These are phyloP conservation scores for Orthonychiurus folsomi DNA, from an alignment of 2,888 invertebrate genomes.

Conservation along the genomic window DNA sequence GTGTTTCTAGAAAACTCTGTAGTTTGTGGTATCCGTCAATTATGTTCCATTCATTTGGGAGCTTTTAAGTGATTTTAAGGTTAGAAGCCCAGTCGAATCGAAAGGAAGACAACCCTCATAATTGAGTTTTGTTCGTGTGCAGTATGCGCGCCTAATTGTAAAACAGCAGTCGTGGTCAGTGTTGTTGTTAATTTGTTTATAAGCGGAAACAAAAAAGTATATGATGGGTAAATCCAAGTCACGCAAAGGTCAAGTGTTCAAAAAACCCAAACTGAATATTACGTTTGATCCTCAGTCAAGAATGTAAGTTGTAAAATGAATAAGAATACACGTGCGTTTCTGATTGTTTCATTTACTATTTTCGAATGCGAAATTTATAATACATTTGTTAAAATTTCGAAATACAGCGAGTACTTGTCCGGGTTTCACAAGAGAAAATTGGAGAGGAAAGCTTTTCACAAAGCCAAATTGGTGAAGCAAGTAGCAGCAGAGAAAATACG, in stretches of 20 bases:
- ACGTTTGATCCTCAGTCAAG: constrained; percentile 30
- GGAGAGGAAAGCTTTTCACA: constrained; percentile 32
- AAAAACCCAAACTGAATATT: constrained; percentile 30
- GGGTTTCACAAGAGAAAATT: constrained; percentile 38
- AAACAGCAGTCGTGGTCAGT: too few species aligned
- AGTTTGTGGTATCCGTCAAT: too few species aligned
- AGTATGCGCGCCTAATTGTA: too few species aligned
- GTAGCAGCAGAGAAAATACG: constrained; percentile 29
- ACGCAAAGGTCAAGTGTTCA: constrained; percentile 11
- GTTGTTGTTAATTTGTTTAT: too few species aligned
- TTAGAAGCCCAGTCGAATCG: too few species aligned
- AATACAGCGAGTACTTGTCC: constrained; percentile 31
- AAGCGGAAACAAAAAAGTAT: too few species aligned
- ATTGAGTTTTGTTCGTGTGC: too few species aligned
- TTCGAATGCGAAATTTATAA: constrained; percentile 2
- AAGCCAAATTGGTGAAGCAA: constrained; percentile 33
- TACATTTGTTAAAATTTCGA: constrained; percentile 1
- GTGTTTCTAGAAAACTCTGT: too few species aligned
- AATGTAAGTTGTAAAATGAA: constrained; percentile 23
- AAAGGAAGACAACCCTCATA: too few species aligned
- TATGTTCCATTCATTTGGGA: too few species aligned
- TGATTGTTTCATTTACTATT: not conserved
- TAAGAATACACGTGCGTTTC: not conserved
- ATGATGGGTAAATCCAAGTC: constrained; percentile 10
- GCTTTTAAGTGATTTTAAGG: too few species aligned